phyloP scores from a whole-genome alignment of 2,113 vertebrate species.

The Elephantulus edwardii region DNA sequence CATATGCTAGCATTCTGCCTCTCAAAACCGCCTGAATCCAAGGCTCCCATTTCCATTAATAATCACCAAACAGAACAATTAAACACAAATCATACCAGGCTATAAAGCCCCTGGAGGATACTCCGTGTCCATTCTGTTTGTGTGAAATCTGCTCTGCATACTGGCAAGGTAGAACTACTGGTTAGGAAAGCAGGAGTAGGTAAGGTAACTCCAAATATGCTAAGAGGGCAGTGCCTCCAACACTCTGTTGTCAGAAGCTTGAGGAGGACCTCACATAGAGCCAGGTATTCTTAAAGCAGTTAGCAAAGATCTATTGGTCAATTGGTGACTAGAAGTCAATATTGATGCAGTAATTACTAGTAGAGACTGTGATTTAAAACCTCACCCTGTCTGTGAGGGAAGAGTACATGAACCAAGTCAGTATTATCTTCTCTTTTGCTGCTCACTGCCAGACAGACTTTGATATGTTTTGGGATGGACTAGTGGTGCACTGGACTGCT shows the following conservation, averaged over 20 bases:
- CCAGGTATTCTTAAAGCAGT: neutral
- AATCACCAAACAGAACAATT: neutral
- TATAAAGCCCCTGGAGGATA: neutral
- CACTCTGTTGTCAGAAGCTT: neutral
- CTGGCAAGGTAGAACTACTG: neutral
- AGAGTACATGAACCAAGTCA: accelerated
- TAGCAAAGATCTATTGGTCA: neutral
- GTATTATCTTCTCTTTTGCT: neutral
- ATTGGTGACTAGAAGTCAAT: neutral
- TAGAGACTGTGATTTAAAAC: neutral
- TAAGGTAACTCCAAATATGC: neutral
- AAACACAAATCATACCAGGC: neutral
- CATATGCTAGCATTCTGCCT: neutral
- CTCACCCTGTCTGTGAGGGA: neutral
- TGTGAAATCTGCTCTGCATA: neutral
- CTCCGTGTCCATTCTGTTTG: neutral
- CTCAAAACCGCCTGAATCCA: neutral
- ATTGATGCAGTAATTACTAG: neutral
- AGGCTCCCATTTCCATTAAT: neutral
- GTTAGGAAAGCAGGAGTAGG: neutral
- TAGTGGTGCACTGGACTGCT: no score
- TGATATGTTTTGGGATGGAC: neutral
- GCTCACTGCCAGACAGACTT: neutral
- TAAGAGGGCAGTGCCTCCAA: neutral
- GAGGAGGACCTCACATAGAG: neutral